Evolutionary conservation across 2,797 vertebrate genomes (phyloP), one percentile per base, ranked within the genome.

Genomic region (Sternotherus odoratus): DNA sequence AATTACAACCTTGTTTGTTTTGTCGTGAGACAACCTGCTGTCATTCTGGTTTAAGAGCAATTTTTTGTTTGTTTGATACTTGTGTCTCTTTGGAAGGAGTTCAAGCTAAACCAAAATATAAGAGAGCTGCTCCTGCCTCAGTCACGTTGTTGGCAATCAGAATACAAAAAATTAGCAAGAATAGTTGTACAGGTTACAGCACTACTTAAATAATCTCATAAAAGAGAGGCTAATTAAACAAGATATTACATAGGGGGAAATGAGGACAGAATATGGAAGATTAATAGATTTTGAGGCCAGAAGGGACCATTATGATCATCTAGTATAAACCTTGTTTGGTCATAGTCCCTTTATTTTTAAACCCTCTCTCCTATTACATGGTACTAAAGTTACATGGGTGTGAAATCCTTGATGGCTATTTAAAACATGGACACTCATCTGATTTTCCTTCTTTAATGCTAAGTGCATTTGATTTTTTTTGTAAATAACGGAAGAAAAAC

Each of bases 401-500:
- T 77, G n/a, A 75, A 77, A 30, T 51, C 66, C 53, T 36, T 75
- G 28, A 63, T 43, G 49, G 28, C 21, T 39, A 49, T 92, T 88
- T 84, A 80, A 28, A 51, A 82, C 19, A 49, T 66, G n/a, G 57
- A 10, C 56, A 13, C 83, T 90, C 49, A 88, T 88, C 85, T 83
- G 2, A 3, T 82, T 91, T 56, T 92, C 88, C 28, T 24, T 79
- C 39, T 56, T 60, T 19, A 19, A 57, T 79, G 84, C 50, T 85
- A 93, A 93, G 86, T 78, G 57, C 21, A 36, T 77, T 79, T 54
- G 75, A 51, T 90, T 85, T 83, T 83, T 83, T 72, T 77, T 82
- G 75, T 57, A 82, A 78, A 87, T 89, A 85, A 80, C 43, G 85
- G n/a, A 85, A 89, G 85, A 79, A 81, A 90, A 91, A 78, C 66